These are phyloP conservation scores for Callaeas wilsoni DNA, from an alignment of 2,113 vertebrate species.

Conservation along the genomic window DNA sequence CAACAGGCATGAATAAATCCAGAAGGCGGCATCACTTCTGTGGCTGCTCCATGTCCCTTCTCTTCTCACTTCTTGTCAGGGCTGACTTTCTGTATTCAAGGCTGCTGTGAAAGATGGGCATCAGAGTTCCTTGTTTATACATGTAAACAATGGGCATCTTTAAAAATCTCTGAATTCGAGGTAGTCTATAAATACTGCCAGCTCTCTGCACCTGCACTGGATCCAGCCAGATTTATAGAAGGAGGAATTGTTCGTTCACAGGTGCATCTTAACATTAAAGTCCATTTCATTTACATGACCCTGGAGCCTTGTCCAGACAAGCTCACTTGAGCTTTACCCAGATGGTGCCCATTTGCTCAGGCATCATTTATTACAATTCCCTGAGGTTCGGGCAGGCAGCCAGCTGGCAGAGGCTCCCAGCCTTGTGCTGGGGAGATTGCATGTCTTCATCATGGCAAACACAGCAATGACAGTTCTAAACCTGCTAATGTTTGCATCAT, in stretches of 20 bases:
- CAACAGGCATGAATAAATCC: neutral
- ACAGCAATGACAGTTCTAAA: conserved; percentile 6
- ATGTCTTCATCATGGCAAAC: conserved; percentile 42
- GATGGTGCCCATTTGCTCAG: conserved; percentile 82
- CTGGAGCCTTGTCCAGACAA: conserved; percentile 73
- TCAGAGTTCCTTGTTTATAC: neutral
- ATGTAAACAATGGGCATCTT: neutral
- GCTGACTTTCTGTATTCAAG: neutral
- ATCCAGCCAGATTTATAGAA: neutral
- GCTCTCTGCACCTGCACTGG: conserved; percentile 25
- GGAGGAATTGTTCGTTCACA: conserved; percentile 18
- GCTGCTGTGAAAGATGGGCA: neutral
- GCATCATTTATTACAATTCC: conserved; percentile 69
- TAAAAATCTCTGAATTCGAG: neutral
- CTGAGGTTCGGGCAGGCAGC: conserved; percentile 57
- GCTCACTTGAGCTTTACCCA: conserved; percentile 75
- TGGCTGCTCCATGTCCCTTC: neutral
- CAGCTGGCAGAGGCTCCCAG: conserved; percentile 59
- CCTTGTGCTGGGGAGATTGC: conserved; percentile 17
- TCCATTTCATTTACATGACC: conserved; percentile 69
- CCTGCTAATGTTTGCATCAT: neutral
- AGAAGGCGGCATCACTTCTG: neutral
- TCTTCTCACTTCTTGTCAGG: neutral
- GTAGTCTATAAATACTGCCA: neutral
- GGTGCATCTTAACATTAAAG: conserved; percentile 64